Evolutionary conservation across 2,113 vertebrate genomes (phyloP).

Genomic region (Antechinus stuartii): DNA sequence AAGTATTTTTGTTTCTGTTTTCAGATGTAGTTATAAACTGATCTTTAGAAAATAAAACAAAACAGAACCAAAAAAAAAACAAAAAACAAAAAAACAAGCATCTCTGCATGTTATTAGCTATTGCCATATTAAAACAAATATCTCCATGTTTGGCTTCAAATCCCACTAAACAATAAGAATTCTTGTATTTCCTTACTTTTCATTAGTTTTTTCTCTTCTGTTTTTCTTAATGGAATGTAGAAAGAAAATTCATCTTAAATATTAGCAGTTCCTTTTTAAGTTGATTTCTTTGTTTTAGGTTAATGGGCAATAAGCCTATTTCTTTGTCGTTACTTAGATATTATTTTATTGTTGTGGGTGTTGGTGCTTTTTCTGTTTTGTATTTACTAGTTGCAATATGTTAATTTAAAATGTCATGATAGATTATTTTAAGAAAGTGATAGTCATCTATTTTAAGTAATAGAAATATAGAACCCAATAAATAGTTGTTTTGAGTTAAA

Average conservation of each 20-base stretch:
- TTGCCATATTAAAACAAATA: constrained; percentile 26
- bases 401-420: background rate
- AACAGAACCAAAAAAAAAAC: constrained; percentile 17
- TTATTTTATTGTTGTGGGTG: background rate
- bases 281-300: background rate
- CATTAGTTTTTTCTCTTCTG: background rate
- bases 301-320: background rate
- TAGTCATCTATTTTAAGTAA: background rate
- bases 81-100: background rate
- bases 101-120: constrained; percentile 49
- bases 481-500: background rate
- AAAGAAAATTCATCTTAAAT: background rate
- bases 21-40: background rate
- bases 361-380: background rate
- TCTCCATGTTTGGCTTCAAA: constrained; percentile 45
- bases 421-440: background rate
- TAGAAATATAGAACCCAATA: background rate
- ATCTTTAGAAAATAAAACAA: background rate
- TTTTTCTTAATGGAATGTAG: background rate
- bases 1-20: constrained; percentile 81
- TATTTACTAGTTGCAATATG: background rate
- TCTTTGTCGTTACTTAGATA: background rate
- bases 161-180: constrained; percentile 48
- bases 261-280: background rate
- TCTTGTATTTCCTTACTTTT: constrained; percentile 12